These are phyloP conservation scores for Platycheirus rosarum DNA, from an alignment of 2,888 invertebrate species.

Conservation along the genomic window DNA sequence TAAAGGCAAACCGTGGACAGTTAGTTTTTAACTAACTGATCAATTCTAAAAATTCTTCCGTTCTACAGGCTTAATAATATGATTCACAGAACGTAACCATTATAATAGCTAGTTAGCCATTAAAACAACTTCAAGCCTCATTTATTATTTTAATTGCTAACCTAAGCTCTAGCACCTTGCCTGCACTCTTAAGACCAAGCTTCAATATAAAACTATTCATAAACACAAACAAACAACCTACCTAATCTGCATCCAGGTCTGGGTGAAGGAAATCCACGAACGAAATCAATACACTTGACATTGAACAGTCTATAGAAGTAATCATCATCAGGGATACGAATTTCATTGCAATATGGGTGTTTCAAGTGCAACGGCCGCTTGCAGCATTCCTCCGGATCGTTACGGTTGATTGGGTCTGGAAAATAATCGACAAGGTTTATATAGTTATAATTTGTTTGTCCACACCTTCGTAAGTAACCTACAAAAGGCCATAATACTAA, in stretches of 20 bases:
- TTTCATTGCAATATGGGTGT: constrained; percentile 96
- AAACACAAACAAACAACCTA: constrained; percentile 80
- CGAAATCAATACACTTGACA: constrained; percentile 94
- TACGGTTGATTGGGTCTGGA: constrained; percentile 91
- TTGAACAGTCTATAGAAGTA: constrained; percentile 94
- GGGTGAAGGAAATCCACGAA: constrained; percentile 93
- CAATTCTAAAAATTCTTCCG: neutral
- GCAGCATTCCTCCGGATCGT: constrained; percentile 96
- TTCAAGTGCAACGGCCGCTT: constrained; percentile 90
- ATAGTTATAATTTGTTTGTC: constrained; percentile 16
- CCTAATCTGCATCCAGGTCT: constrained; percentile 94
- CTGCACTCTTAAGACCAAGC: neutral
- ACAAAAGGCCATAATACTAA: neutral
- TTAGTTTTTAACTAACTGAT: neutral
- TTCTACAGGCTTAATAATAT: neutral
- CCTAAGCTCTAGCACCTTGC: neutral
- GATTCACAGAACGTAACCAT: neutral
- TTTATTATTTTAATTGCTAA: neutral
- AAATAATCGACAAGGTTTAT: constrained; percentile 1
- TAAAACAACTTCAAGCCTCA: constrained; percentile 19
- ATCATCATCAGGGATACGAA: constrained; percentile 93
- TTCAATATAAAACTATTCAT: constrained; percentile 14
- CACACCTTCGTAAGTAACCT: constrained; percentile 16
- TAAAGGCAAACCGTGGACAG: neutral
- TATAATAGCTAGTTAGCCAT: constrained; percentile 1